Conservation (phyloP, 2,797 vertebrate species). For the Triplophysa bombifrons region DNA sequence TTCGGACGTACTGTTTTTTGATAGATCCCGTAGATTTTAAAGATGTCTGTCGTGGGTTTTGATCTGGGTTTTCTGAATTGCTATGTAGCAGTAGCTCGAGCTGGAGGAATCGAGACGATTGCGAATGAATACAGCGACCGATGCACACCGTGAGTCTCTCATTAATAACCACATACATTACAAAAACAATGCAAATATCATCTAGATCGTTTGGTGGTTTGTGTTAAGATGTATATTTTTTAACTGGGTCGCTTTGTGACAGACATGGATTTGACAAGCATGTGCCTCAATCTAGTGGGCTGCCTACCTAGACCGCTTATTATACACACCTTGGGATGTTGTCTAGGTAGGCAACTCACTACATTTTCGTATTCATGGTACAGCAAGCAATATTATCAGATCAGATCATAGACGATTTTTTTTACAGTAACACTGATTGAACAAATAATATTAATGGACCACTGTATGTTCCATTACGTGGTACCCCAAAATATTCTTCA, state of each 20-base stretch:
- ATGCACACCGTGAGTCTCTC: constrained; percentile 89
- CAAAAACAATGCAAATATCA: neutral
- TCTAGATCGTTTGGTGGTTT: neutral
- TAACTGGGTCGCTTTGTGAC: neutral
- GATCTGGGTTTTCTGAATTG: constrained; percentile 94
- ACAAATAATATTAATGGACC: neutral
- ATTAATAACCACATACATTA: neutral
- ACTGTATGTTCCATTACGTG: neutral
- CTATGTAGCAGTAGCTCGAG: constrained; percentile 94
- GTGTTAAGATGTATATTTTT: neutral
- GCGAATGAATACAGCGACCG: constrained; percentile 97
- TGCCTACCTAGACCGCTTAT: neutral
- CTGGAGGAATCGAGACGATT: constrained; percentile 93
- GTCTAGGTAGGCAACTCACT: neutral
- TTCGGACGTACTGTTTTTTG: neutral
- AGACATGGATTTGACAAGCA: neutral
- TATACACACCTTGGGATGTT: neutral
- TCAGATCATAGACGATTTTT: neutral
- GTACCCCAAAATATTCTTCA: no score
- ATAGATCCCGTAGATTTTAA: constrained; percentile 24
- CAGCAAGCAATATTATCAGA: neutral
- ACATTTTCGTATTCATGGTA: neutral
- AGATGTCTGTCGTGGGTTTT: constrained; percentile 92
- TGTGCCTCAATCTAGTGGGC: neutral
- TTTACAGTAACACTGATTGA: neutral